A percentile compares a stretch with the other conserved stretches of the same genome.
Conservation (phyloP, 2,797 vertebrate species). For the Peromyscus nudipes region DNA sequence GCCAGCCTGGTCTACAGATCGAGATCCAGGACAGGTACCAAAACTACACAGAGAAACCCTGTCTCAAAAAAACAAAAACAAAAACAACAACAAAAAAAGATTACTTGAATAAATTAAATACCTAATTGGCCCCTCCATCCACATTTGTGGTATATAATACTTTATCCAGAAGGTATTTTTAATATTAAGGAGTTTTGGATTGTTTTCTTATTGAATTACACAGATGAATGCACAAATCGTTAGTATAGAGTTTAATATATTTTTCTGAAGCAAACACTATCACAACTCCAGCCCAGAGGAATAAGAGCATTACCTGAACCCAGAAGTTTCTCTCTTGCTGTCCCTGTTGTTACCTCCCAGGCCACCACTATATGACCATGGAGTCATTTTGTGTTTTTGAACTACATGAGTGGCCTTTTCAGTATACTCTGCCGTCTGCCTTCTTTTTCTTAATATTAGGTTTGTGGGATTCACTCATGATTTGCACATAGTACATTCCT, state of each 20-base stretch:
- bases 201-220: background rate
- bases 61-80: no score
- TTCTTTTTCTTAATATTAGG: background rate
- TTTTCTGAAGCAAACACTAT: background rate
- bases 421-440: background rate
- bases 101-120: slow-evolving; percentile 15
- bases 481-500: background rate
- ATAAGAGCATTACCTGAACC: background rate
- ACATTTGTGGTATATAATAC: background rate
- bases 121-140: background rate
- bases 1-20: no score
- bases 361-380: background rate
- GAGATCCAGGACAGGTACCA: no score
- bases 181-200: slow-evolving; percentile 10
- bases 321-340: background rate
- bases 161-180: slow-evolving; percentile 11
- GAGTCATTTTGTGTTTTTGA: background rate
- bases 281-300: background rate
- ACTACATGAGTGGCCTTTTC: background rate
- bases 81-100: background rate
- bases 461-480: background rate
- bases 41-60: no score
- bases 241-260: background rate
- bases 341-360: background rate
- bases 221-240: background rate